These are phyloP conservation scores for Onchidella celtica DNA, from an alignment of 2,888 invertebrate species.

Conservation along the genomic window DNA sequence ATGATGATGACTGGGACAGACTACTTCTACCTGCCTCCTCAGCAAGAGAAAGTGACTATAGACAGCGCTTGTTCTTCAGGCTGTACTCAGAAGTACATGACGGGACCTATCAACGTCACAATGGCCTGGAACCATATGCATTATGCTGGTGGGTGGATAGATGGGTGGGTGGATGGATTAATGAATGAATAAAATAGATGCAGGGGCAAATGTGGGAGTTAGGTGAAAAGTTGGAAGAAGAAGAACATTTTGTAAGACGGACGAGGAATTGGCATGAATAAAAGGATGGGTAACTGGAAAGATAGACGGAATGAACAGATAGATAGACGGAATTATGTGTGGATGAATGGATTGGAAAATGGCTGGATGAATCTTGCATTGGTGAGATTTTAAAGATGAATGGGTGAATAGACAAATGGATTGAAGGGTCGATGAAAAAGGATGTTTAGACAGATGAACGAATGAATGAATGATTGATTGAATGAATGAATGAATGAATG, in stretches of 20 bases:
- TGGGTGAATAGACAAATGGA: not conserved
- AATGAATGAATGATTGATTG: no score
- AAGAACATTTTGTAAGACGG: no score
- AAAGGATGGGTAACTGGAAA: no score
- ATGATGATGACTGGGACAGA: slow-evolving; percentile 60
- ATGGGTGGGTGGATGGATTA: no score
- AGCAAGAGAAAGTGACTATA: slow-evolving; percentile 33
- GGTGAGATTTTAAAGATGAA: not conserved
- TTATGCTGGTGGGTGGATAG: slow-evolving; percentile 31
- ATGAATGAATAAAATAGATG: no score
- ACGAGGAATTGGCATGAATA: no score
- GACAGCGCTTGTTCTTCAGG: slow-evolving; percentile 41
- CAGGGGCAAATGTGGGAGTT: no score
- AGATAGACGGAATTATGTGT: not conserved
- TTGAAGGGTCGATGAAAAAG: not conserved
- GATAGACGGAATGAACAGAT: no score
- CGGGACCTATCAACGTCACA: not conserved
- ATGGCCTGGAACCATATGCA: slow-evolving; percentile 43
- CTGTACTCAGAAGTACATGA: slow-evolving; percentile 30
- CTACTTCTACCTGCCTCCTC: slow-evolving; percentile 61
- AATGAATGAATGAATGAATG: no score
- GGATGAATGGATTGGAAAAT: not conserved
- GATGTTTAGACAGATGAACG: not conserved
- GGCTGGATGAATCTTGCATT: not conserved
- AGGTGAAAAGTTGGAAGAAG: no score